Evolutionary conservation across 2,888 invertebrate species (phyloP), one percentile per base, ranked within the genome.

Genomic region (Apotomis capreana): DNA sequence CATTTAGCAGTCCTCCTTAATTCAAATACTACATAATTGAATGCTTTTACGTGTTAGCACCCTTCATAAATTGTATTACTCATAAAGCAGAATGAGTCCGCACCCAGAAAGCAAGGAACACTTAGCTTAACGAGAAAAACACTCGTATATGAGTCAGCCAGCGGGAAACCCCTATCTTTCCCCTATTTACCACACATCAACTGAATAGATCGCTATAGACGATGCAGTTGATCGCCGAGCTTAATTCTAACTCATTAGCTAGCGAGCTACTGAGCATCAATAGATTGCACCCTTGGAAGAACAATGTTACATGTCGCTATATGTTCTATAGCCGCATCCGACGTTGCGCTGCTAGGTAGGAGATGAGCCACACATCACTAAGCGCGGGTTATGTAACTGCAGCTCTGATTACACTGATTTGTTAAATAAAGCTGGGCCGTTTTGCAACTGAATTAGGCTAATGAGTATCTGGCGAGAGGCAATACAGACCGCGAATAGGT

Each of bases 201-300:
- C 49, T 55, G 51, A 57, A 61, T 64, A 54, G 59, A 55, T 67
- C 55, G 40, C 55, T 62, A 49, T 68, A 71, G 69, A 52, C 44
- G 59, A 62, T 76, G 76, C 78, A 78, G 74, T 78, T 81, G 80
- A 81, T 79, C 78, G 75, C 75, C 73, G 73, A 75, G 78, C 74
- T 84, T 79, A 74, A 79, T 79, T 83, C 70, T 76, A 77, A 77
- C 76, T 82, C 78, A 78, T 83, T 80, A 79, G 79, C 79, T 74
- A 65, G 70, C 74, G 73, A 78, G 76, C 75, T 76, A 70, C 65
- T 69, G 69, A 77, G 74, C 64, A 71, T 76, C 77, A 79, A 79
- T 79, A 46, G 63, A 57, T 69, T 67, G 54, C 55, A 57, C 44
- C 46, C 44, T 55, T n/a, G 65, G 55, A 44, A 44, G 55, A 57